Base-by-base conservation (phyloP, 2,888 invertebrate genomes). In the Eurytoma californica region DNA sequence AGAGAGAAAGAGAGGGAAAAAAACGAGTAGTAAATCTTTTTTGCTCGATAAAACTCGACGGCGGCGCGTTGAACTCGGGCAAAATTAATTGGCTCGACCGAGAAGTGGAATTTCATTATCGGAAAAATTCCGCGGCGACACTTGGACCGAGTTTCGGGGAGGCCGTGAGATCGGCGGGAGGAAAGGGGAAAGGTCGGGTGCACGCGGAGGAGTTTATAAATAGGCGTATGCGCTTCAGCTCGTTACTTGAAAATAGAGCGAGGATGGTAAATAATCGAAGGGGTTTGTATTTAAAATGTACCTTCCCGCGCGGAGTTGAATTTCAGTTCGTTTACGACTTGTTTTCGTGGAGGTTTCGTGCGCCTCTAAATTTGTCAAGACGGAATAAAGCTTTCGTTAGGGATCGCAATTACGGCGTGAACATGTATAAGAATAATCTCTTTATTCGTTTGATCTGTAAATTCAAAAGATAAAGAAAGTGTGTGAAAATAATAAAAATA, bases 1-100 rank as follows among this genome's bases (percentile, higher is more conserved):
- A 69, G 55, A 16, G 13, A 65, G 51, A 63, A 51, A 53, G 24
- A 51, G 30, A n/a, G n/a, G 3, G 18, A 39, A 5, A n/a, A n/a
- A 47, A 63, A 39, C 39, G 30, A n/a, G n/a, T 63, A 39, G 30
- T 53, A n/a, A 14, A n/a, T 53, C 53, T 53, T n/a, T 61, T 61
- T 61, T 39, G 9, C 24, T 24, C 60, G 14, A 30, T 39, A 39
- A 39, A 39, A 39, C 39, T 9, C 39, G 39, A 9, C 39, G 39
- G 9, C 39, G 39, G 39, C 39, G 39, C 39, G 9, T 39, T 39
- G 39, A 39, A 39, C 9, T 39, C 9, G 39, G 9, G 39, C 0
- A 39, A 39, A 39, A 39, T 39, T 39, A 39, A 39, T 39, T 39
- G 39, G 39, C 9, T 39, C 39, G 39, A 9, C 39, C 39, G 39